phyloP scores from a whole-genome alignment of 2,888 invertebrate genomes.

The Cryptocephalus moraei region DNA sequence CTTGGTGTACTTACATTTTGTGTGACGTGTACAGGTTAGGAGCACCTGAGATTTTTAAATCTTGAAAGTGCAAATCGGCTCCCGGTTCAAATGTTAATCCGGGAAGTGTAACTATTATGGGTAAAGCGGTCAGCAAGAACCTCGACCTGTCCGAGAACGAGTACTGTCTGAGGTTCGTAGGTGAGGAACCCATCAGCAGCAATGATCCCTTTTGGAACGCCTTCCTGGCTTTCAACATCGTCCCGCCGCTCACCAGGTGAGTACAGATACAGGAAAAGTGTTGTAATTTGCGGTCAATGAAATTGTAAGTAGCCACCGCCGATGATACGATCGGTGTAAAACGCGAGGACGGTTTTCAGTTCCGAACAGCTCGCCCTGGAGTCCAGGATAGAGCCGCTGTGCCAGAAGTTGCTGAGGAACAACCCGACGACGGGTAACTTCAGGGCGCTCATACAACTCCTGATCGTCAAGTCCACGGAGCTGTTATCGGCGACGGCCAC shows the following conservation, averaged over 20 bases:
- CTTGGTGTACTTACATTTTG: too few species aligned
- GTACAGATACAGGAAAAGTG: constrained; percentile 17
- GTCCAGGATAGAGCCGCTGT: constrained; percentile 61
- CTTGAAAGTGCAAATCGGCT: too few species aligned
- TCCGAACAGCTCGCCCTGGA: constrained; percentile 75
- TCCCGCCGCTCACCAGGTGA: constrained; percentile 67
- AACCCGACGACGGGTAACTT: constrained; percentile 86
- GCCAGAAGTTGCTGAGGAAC: constrained; percentile 70
- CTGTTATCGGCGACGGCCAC: constrained; percentile 76
- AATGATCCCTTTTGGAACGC: constrained; percentile 93
- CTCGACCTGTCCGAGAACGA: constrained; percentile 74
- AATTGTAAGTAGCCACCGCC: too few species aligned
- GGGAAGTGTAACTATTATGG: constrained; percentile 46
- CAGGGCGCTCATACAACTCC: constrained; percentile 76
- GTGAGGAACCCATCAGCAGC: constrained; percentile 66
- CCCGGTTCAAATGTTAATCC: too few species aligned
- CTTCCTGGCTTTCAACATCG: constrained; percentile 82
- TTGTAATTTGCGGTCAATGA: too few species aligned
- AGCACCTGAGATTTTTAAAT: too few species aligned
- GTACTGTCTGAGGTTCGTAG: constrained; percentile 67
- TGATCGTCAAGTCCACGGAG: constrained; percentile 72
- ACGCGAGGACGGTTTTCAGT: constrained; percentile 41
- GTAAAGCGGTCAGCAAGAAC: constrained; percentile 69
- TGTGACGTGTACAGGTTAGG: too few species aligned
- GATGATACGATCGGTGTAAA: too few species aligned